Evolutionary conservation across 1,140 invertebrate genomes (phyloP).

Genomic region (Ectropis grisescens): DNA sequence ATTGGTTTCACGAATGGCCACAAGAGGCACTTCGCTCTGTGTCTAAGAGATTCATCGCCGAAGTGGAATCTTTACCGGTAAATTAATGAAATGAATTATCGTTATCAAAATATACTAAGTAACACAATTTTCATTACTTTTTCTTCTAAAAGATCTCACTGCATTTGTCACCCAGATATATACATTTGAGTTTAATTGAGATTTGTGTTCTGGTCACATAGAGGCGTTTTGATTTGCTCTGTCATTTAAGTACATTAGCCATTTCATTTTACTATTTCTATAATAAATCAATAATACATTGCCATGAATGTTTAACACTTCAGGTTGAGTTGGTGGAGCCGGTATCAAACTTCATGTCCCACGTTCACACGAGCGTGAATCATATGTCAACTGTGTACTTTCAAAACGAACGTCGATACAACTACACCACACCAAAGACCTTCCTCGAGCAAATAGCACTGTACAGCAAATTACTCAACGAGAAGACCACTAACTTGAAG

Average conservation of each 20-base stretch:
- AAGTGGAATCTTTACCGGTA: constrained; percentile 80
- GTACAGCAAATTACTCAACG: constrained; percentile 85
- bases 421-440: constrained; percentile 96
- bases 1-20: constrained; percentile 98
- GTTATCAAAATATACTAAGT: no score
- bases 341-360: constrained; percentile 91
- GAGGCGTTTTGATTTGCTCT: no score
- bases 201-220: no score
- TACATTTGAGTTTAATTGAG: no score
- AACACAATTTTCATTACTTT: no score
- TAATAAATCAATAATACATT: no score
- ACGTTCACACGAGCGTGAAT: constrained; percentile 90
- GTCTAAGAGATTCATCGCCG: constrained; percentile 84
- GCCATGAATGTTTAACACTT: no score
- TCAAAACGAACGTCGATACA: constrained; percentile 90
- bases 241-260: no score
- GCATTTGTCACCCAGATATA: no score
- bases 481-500: constrained; percentile 83
- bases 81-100: no score
- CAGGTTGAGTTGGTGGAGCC: constrained; percentile 65
- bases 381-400: constrained; percentile 86
- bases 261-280: no score
- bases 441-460: constrained; percentile 95
- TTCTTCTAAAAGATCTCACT: no score
- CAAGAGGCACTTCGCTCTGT: constrained; percentile 91